phyloP scores from a whole-genome alignment of 2,113 vertebrate genomes.

The Epinephelus fuscoguttatus region DNA sequence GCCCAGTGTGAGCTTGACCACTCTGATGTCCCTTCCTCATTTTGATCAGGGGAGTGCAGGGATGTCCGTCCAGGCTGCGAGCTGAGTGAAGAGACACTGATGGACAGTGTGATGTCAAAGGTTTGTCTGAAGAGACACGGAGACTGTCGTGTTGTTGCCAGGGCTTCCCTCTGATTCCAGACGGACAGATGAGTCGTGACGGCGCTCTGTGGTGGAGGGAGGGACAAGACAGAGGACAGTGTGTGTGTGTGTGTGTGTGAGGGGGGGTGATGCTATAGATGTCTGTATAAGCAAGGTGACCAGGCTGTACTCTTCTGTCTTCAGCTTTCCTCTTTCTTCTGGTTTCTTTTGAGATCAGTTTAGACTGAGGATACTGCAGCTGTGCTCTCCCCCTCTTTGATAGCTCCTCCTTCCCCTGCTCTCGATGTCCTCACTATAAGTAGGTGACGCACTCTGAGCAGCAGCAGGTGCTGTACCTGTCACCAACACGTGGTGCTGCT shows the following conservation, averaged over 20 bases:
- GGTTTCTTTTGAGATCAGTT: slow-evolving; percentile 24
- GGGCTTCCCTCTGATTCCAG: slow-evolving; percentile 49
- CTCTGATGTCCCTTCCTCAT: slow-evolving; percentile 69
- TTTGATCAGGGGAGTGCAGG: slow-evolving; percentile 3
- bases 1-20: slow-evolving; percentile 24
- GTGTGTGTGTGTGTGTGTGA: not conserved
- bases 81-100: not conserved
- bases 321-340: slow-evolving; percentile 24
- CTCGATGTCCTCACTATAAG: slow-evolving; percentile 38
- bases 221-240: not conserved
- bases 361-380: slow-evolving; percentile 56
- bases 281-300: slow-evolving; percentile 16
- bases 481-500: slow-evolving; percentile 56
- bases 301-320: slow-evolving; percentile 25
- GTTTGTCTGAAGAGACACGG: slow-evolving; percentile 12
- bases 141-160: not conserved
- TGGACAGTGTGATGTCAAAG: not conserved
- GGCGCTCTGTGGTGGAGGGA: slow-evolving; percentile 9
- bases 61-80: slow-evolving; percentile 10
- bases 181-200: slow-evolving; percentile 39
- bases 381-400: slow-evolving; percentile 36
- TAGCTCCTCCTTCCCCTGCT: slow-evolving; percentile 53
- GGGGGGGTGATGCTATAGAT: slow-evolving; percentile 12
- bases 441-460: slow-evolving; percentile 62
- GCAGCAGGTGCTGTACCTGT: slow-evolving; percentile 76